Percentiles rank a stretch among this genome's conserved stretches.
These are phyloP conservation scores for Coregonus clupeaformis DNA, from an alignment of 2,113 vertebrate genomes.

Conservation along the genomic window DNA sequence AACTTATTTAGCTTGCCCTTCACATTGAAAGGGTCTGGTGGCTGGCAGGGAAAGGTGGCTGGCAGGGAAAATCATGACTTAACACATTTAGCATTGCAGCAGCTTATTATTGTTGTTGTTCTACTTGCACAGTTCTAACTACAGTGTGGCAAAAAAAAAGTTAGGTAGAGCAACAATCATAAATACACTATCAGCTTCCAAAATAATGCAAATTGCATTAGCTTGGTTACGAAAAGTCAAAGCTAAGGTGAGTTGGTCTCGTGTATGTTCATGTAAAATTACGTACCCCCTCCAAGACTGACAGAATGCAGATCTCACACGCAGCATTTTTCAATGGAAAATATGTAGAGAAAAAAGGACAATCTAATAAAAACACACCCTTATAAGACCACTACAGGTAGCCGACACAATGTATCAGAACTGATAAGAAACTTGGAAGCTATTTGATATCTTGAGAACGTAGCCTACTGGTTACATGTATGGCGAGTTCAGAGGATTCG, in stretches of 20 bases:
- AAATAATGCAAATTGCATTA: not conserved
- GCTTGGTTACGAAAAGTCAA: not conserved
- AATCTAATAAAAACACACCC: not conserved
- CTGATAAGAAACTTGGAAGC: not conserved
- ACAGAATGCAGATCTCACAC: slow-evolving; percentile 42
- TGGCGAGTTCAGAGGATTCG: slow-evolving; percentile 3
- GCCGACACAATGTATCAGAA: not conserved
- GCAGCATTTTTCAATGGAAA: slow-evolving; percentile 50
- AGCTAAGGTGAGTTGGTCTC: slow-evolving; percentile 29
- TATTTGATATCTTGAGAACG: not conserved
- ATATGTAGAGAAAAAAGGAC: not conserved
- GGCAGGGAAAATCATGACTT: not conserved
- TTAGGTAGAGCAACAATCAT: not conserved
- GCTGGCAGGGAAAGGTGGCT: too few relatives aligned
- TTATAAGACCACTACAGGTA: not conserved
- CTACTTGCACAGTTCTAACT: too few relatives aligned
- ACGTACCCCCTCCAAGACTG: slow-evolving; percentile 69
- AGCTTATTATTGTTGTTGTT: too few relatives aligned
- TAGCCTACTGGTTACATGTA: not conserved
- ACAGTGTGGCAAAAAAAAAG: too few relatives aligned
- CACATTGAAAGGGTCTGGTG: not conserved
- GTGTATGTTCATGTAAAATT: slow-evolving; percentile 38
- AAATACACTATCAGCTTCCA: not conserved
- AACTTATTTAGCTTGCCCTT: not conserved
- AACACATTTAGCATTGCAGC: not conserved